Conservation (phyloP, 2,888 invertebrate genomes). For the Parapristionchus giblindavisi region DNA sequence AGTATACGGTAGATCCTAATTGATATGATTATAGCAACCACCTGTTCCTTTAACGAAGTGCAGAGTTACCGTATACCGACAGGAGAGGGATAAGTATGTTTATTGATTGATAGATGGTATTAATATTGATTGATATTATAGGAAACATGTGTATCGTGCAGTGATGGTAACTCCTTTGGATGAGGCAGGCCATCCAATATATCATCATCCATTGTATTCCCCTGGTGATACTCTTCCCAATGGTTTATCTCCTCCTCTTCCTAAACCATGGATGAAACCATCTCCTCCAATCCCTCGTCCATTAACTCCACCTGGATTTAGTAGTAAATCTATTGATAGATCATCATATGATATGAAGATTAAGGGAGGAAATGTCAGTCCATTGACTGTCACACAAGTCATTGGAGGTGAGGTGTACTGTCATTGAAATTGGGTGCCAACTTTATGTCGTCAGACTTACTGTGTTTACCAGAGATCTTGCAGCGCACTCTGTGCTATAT, state of each 20-base stretch:
- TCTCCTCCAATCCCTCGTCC: neutral
- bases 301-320: constrained; percentile 17
- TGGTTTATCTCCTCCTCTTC: neutral
- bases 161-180: constrained; percentile 33
- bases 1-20: neutral
- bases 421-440: no score
- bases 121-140: neutral
- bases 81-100: constrained; percentile 33
- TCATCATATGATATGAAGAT: neutral
- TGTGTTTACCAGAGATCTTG: no score
- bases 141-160: constrained; percentile 33
- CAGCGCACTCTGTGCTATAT: no score
- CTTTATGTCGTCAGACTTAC: no score
- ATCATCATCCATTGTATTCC: constrained; percentile 19
- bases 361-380: neutral
- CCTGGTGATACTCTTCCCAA: constrained; percentile 12
- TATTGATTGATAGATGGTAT: neutral
- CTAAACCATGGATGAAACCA: constrained; percentile 25
- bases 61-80: constrained; percentile 31
- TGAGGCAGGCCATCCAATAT: neutral
- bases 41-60: constrained; percentile 11
- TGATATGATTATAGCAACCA: neutral
- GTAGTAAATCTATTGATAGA: neutral
- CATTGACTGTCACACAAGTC: neutral
- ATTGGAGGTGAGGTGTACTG: neutral